Base-by-base conservation (phyloP, 2,888 invertebrate species). In the Agrotis ipsilon region DNA sequence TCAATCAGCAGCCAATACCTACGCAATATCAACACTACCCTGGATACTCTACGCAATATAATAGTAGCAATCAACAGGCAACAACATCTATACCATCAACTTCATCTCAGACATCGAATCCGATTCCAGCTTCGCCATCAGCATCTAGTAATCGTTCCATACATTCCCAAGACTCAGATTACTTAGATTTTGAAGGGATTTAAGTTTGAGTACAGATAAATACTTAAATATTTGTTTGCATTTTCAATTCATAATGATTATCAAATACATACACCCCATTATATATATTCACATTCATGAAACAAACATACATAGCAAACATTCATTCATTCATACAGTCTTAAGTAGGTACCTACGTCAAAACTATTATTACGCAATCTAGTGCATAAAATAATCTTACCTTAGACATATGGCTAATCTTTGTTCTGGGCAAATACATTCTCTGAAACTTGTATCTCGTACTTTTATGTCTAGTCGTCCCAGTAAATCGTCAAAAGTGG, bases 171-270 rank as follows among this genome's bases (percentile, higher is more conserved):
- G 82, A 80, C 62, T 82, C 81, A 77, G 81, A 84, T 52, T 82
- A 81, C 57, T 49, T 49, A 19, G 80, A 82, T 82, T 82, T 84
- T 82, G 80, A 82, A 82, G 78, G 81, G 79, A 45, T 84, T 84
- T 82, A 84, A 82, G 78, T 79, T 84, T 84, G 75, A 82, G 78
- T 82, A 80, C 81, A 83, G 80, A 82, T 82, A 82, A 83, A 82
- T 78, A 83, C 79, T 72, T 81, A 80, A 75, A 79, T 79, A 68
- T 76, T 78, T 71, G 68, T 80, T 80, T 79, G 78, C 79, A 81
- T 82, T 82, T 81, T 79, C 75, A 75, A 79, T 81, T 81, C 55
- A 81, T 78, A 78, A 78, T 81, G 48, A 78, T 81, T 72, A 60
- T 72, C 74, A 78, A 81, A 78, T 58, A 65, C 55, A 78, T 54